These are phyloP conservation scores for Platichthys stellatus DNA, from an alignment of 2,113 vertebrate genomes.

Conservation along the genomic window DNA sequence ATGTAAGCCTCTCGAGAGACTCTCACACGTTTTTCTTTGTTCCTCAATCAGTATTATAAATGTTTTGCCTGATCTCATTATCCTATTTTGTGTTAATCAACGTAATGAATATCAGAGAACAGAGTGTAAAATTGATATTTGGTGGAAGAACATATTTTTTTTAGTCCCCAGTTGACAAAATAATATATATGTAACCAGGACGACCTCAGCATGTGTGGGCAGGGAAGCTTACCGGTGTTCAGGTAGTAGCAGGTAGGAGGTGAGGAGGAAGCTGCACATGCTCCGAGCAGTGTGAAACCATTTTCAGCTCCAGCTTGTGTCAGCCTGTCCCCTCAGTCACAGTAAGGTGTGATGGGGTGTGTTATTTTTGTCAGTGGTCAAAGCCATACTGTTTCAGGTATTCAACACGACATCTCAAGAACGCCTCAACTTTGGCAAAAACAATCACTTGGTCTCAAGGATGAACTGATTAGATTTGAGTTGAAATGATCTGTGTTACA, in stretches of 20 bases:
- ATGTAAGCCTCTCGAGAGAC: slow-evolving; percentile 83
- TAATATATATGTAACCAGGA: too few species aligned
- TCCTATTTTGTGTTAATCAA: slow-evolving; percentile 7
- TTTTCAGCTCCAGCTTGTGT: too few species aligned
- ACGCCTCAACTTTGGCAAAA: too few species aligned
- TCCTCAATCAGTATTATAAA: slow-evolving; percentile 1
- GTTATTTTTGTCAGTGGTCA: too few species aligned
- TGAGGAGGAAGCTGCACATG: slow-evolving; percentile 5
- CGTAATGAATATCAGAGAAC: slow-evolving; percentile 2
- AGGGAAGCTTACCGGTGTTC: slow-evolving; percentile 37
- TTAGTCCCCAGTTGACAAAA: too few species aligned
- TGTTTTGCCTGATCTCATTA: neutral
- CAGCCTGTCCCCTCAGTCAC: too few species aligned
- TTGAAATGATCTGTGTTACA: slow-evolving; percentile 9
- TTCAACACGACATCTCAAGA: too few species aligned
- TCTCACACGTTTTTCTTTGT: neutral
- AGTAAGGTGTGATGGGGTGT: too few species aligned
- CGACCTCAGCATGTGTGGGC: slow-evolving; percentile 10
- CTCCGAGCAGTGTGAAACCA: neutral
- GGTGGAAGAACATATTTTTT: neutral
- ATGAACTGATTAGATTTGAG: too few species aligned
- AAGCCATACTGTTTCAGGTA: too few species aligned
- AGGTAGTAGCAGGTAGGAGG: slow-evolving; percentile 22
- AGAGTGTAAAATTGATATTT: slow-evolving; percentile 4
- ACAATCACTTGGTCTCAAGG: too few species aligned